Conservation (phyloP, 1,140 invertebrate genomes). For the Hyphantria cunea region DNA sequence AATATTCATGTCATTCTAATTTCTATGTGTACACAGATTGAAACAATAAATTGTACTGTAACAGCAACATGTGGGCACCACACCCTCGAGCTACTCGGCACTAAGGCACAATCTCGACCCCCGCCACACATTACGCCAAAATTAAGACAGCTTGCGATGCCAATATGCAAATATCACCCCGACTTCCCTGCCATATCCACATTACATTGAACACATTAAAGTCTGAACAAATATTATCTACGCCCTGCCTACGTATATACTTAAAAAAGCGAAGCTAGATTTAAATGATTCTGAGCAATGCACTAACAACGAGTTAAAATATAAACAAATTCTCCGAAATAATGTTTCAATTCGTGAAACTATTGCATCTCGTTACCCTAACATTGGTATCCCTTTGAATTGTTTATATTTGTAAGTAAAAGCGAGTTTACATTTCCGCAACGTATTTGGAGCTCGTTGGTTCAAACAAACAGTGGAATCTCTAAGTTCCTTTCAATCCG, state of each 20-base stretch:
- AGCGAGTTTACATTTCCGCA: conserved; percentile 71
- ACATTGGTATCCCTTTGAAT: conserved; percentile 68
- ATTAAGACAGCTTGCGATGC: conserved; percentile 54
- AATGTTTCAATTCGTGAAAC: conserved; percentile 38
- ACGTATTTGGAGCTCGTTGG: conserved; percentile 72
- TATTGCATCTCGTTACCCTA: conserved; percentile 59
- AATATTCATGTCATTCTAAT: conserved; percentile 46
- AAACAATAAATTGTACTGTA: conserved; percentile 51
- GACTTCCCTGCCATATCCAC: conserved; percentile 29
- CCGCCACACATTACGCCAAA: conserved; percentile 39
- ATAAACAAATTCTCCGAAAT: conserved; percentile 27
- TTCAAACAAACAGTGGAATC: conserved; percentile 71
- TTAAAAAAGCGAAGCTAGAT: background rate
- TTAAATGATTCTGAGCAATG: background rate
- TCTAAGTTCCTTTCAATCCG: conserved; percentile 66
- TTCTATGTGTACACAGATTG: conserved; percentile 46
- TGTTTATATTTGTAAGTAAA: conserved; percentile 61
- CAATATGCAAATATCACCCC: conserved; percentile 49
- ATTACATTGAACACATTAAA: conserved; percentile 17
- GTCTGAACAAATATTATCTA: conserved; percentile 43
- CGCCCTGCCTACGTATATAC: background rate
- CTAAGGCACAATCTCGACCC: conserved; percentile 13
- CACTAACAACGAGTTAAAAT: no score
- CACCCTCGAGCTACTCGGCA: conserved; percentile 18
- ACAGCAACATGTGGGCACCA: conserved; percentile 36